Percentiles rank a stretch among this genome's conserved stretches.
These are phyloP conservation scores for Dryomyza anilis DNA, from an alignment of 2,888 invertebrate genomes.

Conservation along the genomic window DNA sequence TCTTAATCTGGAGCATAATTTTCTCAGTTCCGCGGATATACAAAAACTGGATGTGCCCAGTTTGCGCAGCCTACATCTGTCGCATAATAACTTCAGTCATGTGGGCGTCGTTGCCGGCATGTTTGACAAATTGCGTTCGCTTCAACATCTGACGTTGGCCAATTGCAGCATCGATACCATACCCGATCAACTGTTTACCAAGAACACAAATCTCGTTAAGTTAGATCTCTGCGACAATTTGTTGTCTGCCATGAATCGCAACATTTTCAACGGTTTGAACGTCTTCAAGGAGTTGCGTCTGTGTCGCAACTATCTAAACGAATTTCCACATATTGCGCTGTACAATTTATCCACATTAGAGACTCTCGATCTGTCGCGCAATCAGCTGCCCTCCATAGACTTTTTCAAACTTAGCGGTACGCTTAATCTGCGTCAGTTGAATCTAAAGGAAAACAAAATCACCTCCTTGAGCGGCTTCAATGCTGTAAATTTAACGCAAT, in stretches of 20 bases:
- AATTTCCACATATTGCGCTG: slow-evolving; percentile 79
- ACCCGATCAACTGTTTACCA: slow-evolving; percentile 73
- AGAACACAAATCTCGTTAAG: slow-evolving; percentile 77
- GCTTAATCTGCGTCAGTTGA: slow-evolving; percentile 74
- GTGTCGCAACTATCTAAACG: slow-evolving; percentile 73
- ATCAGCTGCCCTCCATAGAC: slow-evolving; percentile 73
- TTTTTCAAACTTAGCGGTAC: slow-evolving; percentile 78
- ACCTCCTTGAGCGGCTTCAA: slow-evolving; percentile 78
- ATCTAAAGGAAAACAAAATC: slow-evolving; percentile 76
- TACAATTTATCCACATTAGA: slow-evolving; percentile 78
- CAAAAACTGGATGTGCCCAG: slow-evolving; percentile 78
- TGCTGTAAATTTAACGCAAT: slow-evolving; percentile 74
- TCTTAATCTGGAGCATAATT: slow-evolving; percentile 77
- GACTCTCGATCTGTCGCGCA: slow-evolving; percentile 71
- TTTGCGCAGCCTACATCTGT: slow-evolving; percentile 72
- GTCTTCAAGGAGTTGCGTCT: slow-evolving; percentile 78
- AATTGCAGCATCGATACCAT: slow-evolving; percentile 72
- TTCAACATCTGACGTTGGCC: slow-evolving; percentile 70
- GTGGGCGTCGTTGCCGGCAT: slow-evolving; percentile 63
- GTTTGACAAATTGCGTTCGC: slow-evolving; percentile 77
- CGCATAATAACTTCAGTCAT: slow-evolving; percentile 78
- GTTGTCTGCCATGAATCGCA: slow-evolving; percentile 71
- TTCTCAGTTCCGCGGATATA: slow-evolving; percentile 71
- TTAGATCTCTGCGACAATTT: slow-evolving; percentile 76
- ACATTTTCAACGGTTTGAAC: slow-evolving; percentile 75